Base-by-base conservation (phyloP, 92 coral and sea anemone genomes). In the Siderastrea siderea region DNA sequence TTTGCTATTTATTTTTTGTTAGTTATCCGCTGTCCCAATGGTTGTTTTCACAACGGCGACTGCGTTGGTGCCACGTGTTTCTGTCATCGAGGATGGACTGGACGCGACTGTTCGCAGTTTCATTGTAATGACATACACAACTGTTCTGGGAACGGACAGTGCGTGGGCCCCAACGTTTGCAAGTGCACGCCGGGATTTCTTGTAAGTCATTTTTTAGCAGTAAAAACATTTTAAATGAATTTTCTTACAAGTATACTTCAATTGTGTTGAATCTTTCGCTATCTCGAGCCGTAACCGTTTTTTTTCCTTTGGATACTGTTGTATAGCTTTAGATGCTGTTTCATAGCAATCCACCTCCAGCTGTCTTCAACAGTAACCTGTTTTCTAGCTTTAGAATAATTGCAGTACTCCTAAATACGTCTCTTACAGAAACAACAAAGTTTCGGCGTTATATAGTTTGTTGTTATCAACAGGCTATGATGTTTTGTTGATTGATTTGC, bases 11-110 rank as follows among this genome's bases (percentile, higher is more conserved):
- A 15, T 75, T 66, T 48, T 65, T 57, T 43, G 54, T 12, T 46
- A 93, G 96, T 93, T 4, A 90, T 83, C 73, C 96, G 94, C 76
- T 93, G 96, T 68, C 96, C 94, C 7, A 93, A 93, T 71, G 91
- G 94, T 5, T 93, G 96, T 19, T 90, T 86, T 38, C 94, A 90
- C 79, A 93, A 90, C 12, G 96, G 96, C 1, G 94, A 90, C 86
- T 93, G 94, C 52, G 71, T 93, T 46, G 96, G 94, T 6, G 81
- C 94, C 43, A 90, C 96, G 47, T 93, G 96, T 52, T 90, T 93
- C 80, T 93, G 96, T 53, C 82, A 93, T 67, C 94, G 87, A 3
- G 96, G 96, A 12, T 93, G 96, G 96, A 90, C 94, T 50, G 94
- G 96, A 16, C 72, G 55, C 77, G 93, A 93, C 72, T 93, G 96